Evolutionary conservation across 2,888 invertebrate genomes (phyloP).

Genomic region (Erebia epiphron): DNA sequence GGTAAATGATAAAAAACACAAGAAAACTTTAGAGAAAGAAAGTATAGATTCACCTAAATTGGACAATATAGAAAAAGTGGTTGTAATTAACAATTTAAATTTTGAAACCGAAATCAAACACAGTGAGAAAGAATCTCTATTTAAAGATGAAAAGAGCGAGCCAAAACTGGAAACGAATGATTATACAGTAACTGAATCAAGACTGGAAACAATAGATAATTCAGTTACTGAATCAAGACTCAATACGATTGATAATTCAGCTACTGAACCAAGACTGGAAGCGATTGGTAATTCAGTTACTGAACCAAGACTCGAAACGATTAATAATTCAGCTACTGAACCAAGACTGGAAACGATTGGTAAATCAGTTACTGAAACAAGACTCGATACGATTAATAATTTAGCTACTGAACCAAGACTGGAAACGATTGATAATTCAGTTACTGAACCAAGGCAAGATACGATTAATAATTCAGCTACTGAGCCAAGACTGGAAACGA

Average conservation of each 20-base stretch:
- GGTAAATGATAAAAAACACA: constrained; percentile 29
- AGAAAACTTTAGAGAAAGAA: constrained; percentile 11
- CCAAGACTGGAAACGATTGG: neutral
- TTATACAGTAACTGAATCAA: neutral
- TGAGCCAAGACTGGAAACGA: neutral
- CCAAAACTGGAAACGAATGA: neutral
- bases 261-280: constrained; percentile 3
- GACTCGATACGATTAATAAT: constrained; percentile 15
- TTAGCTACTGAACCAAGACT: neutral
- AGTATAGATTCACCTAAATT: constrained; percentile 12
- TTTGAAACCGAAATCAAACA: constrained; percentile 11
- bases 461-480: neutral
- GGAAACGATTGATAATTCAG: neutral
- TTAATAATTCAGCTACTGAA: neutral
- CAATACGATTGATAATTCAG: constrained; percentile 14
- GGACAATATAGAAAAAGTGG: constrained; percentile 19
- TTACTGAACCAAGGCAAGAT: neutral
- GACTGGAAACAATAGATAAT: neutral
- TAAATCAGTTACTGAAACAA: neutral
- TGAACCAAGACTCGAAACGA: neutral
- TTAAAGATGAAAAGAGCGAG: constrained; percentile 3
- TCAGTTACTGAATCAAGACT: neutral
- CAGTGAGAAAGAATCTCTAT: constrained; percentile 17
- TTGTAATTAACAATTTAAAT: constrained; percentile 12
- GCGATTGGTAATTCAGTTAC: neutral